Base-by-base conservation (phyloP, 2,888 invertebrate species). In the Oscheius myriophilus region DNA sequence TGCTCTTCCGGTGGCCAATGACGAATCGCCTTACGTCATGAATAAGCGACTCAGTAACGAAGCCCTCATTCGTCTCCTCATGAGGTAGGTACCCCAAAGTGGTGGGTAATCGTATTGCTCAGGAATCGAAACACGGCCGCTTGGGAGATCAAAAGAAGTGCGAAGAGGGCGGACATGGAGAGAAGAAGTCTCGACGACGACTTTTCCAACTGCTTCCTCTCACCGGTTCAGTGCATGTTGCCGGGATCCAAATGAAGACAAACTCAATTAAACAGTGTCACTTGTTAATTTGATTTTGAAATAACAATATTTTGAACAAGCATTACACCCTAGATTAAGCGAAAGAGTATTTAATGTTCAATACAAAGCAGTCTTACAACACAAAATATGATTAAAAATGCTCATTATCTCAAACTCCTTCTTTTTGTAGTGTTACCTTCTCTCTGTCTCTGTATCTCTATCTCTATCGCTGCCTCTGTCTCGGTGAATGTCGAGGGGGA, bases 141-240 rank as follows among this genome's bases (percentile, higher is more conserved):
- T 14, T 71, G 68, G 57, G 66, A 71, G 63, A 78, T 71, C 61
- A 75, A 73, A 21, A 65, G 69, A 9, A 23, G 57, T n/a, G 68
- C 51, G 26, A 75, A 78, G 55, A 65, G 73, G 45, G 63, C 73
- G 9, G 76, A 78, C 12, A n/a, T 76, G 58, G 75, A 79, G 49
- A 63, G 79, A 57, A 68, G 79, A 23, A 75, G 75, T 63, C 59
- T 79, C 67, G 79, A 79, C 69, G 79, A 76, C 51, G 79, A 79
- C 59, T 76, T 76, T 64, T 73, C 75, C 49, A 80, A 79, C 69
- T 80, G 80, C 67, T 80, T 79, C 75, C 74, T 80, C 12, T 80
- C 80, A 25, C 80, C 80, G 21, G 78, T 80, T 11, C 80, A 80
- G 65, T 80, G 80, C 63, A 79, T 78, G 79, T 45, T 79, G 61